These are phyloP conservation scores for Caenorhabditis afra DNA, from an alignment of 2,888 invertebrate species.

Conservation along the genomic window DNA sequence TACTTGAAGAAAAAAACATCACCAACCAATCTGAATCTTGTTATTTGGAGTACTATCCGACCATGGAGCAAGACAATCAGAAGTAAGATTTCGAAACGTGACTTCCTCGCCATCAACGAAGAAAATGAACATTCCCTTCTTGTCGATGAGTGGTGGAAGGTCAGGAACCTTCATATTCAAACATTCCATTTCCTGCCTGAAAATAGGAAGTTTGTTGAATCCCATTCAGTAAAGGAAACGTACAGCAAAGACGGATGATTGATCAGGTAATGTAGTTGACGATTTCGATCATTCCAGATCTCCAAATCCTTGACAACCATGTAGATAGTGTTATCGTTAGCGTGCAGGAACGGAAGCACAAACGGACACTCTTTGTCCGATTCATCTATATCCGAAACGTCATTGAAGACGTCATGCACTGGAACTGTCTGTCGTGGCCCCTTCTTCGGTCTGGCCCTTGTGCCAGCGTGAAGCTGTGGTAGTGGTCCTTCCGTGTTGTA, in stretches of 20 bases:
- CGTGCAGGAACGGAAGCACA: slow-evolving; percentile 23
- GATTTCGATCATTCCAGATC: slow-evolving; percentile 67
- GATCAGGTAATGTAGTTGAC: slow-evolving; percentile 64
- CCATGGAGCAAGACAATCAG: slow-evolving; percentile 69
- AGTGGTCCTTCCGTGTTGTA: slow-evolving; percentile 63
- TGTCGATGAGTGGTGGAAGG: slow-evolving; percentile 58
- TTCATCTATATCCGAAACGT: slow-evolving; percentile 47
- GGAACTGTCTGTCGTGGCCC: not conserved
- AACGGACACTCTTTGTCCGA: slow-evolving; percentile 65
- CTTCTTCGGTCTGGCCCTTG: slow-evolving; percentile 41
- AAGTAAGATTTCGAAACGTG: slow-evolving; percentile 61
- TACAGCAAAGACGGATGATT: slow-evolving; percentile 63
- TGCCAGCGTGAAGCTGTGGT: slow-evolving; percentile 55
- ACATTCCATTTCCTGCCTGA: slow-evolving; percentile 54
- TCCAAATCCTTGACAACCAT: slow-evolving; percentile 58
- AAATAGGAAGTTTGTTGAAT: slow-evolving; percentile 12
- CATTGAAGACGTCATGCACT: slow-evolving; percentile 56
- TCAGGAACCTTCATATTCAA: slow-evolving; percentile 66
- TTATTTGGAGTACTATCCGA: no score
- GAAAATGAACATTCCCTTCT: slow-evolving; percentile 61
- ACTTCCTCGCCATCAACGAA: slow-evolving; percentile 63
- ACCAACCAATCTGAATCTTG: no score
- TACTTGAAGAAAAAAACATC: no score
- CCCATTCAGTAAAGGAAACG: slow-evolving; percentile 8
- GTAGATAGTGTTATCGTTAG: slow-evolving; percentile 49